Base-by-base conservation (phyloP, 2,888 invertebrate genomes). In the Rhagonycha lutea region DNA sequence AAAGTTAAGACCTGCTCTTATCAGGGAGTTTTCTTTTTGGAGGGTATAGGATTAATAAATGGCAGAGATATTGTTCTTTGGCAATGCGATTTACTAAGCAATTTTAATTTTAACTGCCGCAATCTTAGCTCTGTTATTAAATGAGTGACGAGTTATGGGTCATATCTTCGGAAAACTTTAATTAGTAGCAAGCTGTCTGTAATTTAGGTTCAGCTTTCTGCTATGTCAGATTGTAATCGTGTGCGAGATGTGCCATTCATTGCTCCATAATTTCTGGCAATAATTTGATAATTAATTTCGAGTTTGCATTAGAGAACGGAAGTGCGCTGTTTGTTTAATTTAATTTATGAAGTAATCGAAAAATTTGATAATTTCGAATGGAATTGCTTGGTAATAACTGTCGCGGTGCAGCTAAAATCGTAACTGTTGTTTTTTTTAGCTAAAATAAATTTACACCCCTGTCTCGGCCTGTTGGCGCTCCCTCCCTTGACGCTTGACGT, bases 101-200 rank as follows among this genome's bases (percentile, higher is more conserved):
- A 74, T 74, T 78, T 78, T 78, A 78, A 78, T 78, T 75, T 78
- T 75, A 78, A 78, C 69, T 72, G 73, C 75, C 67, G 61, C 70
- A 74, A 78, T 78, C 75, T 68, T 69, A 72, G 69, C 73, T 75
- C 72, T 62, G 78, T 75, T 80, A 80, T 80, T 80, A 80, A 80
- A 78, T 78, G 76, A 73, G 76, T 77, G 77, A 77, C 79, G 78
- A 80, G 79, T 80, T 80, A 80, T 78, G 80, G 79, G 76, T 76
- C 78, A 77, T 80, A 80, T 80, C 80, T 80, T 80, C 78, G 78
- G 80, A 75, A 78, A 78, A 76, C 75, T 81, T 80, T 80, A 81
- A 81, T 81, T 80, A 81, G 77, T 67, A 79, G 77, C 78, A 78
- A 75, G 79, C 78, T 80, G 80, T 79, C 80, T 76, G 76, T 78